phyloP scores from a whole-genome alignment of 2,888 invertebrate genomes.

The Drosophila maculinotata region DNA sequence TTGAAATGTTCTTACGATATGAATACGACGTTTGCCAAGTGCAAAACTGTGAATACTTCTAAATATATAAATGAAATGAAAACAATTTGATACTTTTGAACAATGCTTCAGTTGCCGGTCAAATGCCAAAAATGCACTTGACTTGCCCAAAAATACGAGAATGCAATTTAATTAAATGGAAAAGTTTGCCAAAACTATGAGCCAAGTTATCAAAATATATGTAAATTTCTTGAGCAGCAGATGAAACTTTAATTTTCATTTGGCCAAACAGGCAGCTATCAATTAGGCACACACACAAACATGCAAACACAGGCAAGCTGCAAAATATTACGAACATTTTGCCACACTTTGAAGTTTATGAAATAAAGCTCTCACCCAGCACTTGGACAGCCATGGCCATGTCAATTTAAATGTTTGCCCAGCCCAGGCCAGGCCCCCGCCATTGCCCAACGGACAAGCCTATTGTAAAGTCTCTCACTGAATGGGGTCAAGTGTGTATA shows the following conservation, averaged over 20 bases:
- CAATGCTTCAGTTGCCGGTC: conserved; percentile 1
- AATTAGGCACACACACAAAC: conserved; percentile 44
- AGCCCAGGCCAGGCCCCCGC: conserved; percentile 20
- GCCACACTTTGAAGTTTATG: conserved; percentile 56
- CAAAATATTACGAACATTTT: conserved; percentile 42
- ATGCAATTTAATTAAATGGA: conserved; percentile 44
- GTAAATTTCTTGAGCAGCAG: conserved; percentile 22
- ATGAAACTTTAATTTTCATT: conserved; percentile 64
- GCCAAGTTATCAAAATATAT: conserved; percentile 20
- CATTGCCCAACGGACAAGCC: conserved; percentile 36
- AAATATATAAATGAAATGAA: conserved; percentile 24
- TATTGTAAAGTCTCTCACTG: conserved; percentile 59
- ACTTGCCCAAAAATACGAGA: conserved; percentile 15
- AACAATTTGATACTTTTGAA: conserved; percentile 15
- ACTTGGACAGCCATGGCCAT: conserved; percentile 32
- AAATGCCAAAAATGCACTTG: conserved; percentile 14
- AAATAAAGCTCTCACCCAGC: conserved; percentile 22
- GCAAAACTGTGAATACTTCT: neutral
- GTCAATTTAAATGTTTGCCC: conserved; percentile 55
- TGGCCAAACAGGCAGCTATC: conserved; percentile 60
- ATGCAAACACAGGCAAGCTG: conserved; percentile 10
- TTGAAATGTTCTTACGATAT: conserved; percentile 52
- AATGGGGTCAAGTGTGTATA: conserved; percentile 78
- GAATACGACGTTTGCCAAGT: conserved; percentile 8
- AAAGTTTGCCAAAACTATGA: conserved; percentile 59